phyloP scores from a whole-genome alignment of 2,888 invertebrate genomes.

The Dichetophora obliterata region DNA sequence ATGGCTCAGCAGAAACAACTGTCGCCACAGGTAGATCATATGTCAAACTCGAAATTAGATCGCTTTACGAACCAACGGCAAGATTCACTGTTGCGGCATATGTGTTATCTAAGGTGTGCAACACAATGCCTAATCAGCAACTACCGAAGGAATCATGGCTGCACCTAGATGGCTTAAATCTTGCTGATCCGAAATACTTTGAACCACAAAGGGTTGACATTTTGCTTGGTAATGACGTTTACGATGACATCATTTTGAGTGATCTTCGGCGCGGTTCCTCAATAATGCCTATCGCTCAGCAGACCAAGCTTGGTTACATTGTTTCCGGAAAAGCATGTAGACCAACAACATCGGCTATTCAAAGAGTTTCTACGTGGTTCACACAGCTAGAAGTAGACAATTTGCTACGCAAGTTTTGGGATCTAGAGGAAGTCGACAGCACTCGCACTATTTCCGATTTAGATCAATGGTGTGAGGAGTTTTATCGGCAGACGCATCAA shows the following conservation, averaged over 20 bases:
- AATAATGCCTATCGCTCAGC: too few relatives aligned
- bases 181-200: constrained; percentile 28
- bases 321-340: too few relatives aligned
- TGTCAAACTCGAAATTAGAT: background rate
- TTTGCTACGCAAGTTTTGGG: too few relatives aligned
- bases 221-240: constrained; percentile 14
- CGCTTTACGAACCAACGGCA: background rate
- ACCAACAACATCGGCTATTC: too few relatives aligned
- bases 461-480: too few relatives aligned
- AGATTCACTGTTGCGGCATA: background rate
- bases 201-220: constrained; percentile 7
- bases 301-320: too few relatives aligned
- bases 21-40: background rate
- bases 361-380: too few relatives aligned
- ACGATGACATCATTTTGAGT: constrained; percentile 1
- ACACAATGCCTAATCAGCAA: background rate
- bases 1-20: background rate
- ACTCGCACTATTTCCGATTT: too few relatives aligned
- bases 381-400: too few relatives aligned
- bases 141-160: background rate
- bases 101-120: constrained; percentile 8
- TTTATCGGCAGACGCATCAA: too few relatives aligned
- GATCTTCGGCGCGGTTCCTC: background rate
- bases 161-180: background rate
- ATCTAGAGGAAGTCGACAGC: too few relatives aligned